Evolutionary conservation across 2,888 invertebrate species (phyloP).

Genomic region (Scrobipalpa atriplicella): DNA sequence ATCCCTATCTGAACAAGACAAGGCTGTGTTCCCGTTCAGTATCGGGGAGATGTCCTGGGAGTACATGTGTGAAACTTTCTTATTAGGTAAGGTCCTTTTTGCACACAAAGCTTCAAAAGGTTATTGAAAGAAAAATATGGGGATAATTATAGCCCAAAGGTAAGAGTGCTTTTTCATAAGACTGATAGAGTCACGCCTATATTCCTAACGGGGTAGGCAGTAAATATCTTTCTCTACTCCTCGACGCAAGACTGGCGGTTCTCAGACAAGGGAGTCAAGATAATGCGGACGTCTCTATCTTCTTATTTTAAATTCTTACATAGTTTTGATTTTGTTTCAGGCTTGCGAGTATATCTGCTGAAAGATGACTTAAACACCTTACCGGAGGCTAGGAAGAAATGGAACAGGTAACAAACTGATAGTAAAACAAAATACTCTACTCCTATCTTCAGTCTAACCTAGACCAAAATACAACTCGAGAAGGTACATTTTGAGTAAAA

Average conservation of each 20-base stretch:
- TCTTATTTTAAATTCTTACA: neutral
- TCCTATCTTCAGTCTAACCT: neutral
- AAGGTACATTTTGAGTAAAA: neutral
- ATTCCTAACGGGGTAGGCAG: too few relatives aligned
- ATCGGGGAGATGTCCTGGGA: conserved; percentile 90
- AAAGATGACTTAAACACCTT: conserved; percentile 91
- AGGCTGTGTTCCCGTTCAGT: conserved; percentile 87
- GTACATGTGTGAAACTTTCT: conserved; percentile 65
- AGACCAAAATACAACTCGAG: too few relatives aligned
- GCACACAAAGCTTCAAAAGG: neutral
- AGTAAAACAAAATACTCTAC: neutral
- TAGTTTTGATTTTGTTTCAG: conserved; percentile 68
- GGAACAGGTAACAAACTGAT: conserved; percentile 69
- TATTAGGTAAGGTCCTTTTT: conserved; percentile 57
- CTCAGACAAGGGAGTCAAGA: conserved; percentile 82
- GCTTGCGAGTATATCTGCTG: conserved; percentile 89
- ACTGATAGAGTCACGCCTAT: too few relatives aligned
- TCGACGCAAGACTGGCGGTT: conserved; percentile 90
- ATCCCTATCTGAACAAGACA: conserved; percentile 82
- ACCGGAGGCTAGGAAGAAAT: conserved; percentile 85
- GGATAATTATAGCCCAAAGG: too few relatives aligned
- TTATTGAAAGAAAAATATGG: too few relatives aligned
- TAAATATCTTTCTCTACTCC: conserved; percentile 88
- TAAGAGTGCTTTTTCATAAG: too few relatives aligned
- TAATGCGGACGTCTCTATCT: conserved; percentile 71